Evolutionary conservation across 2,113 vertebrate species (phyloP), one percentile per base, ranked within the genome.

Genomic region (Cololabis saira): DNA sequence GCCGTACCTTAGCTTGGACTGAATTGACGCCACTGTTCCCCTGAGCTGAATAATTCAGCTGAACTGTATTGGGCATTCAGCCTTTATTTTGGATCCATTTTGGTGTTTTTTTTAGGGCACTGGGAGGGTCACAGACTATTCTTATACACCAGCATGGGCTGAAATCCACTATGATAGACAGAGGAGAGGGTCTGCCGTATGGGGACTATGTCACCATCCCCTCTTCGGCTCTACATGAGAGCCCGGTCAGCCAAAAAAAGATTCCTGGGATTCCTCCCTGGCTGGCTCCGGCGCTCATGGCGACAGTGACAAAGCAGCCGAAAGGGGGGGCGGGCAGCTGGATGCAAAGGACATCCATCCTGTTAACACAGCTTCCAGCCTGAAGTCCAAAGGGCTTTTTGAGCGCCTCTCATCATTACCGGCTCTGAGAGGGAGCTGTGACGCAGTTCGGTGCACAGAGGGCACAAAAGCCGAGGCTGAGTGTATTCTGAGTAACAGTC

Each of bases 251-350:
- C 48, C 73, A 2, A 71, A 84, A n/a, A 80, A 78, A 83, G 81
- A 92, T 93, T 93, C 91, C 71, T 74, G 71, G 72, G 84, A 92
- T 93, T 93, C 90, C 89, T 86, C 49, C 27, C 67, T 65, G 69
- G 74, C 62, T 72, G 74, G 73, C 79, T 84, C 67, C 56, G 37
- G 60, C 49, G 45, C 89, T 85, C 90, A 75, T 77, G 87, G 91
- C 91, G 88, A 91, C 90, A 22, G 85, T 88, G 83, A 92, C 88
- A 91, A 92, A 91, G 87, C 81, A 78, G 30, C 41, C 30, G 61
- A 68, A 65, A 51, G 41, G 12, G 51, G 4, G 16, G 18, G 27
- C 12, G 16, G 22, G 37, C 15, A 24, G 3, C 40, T 71, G 59
- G 71, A 71, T 27, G 82, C 78, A 90, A 89, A 92, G 84, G 84